A percentile compares a stretch with the other conserved stretches of the same genome.
These are phyloP conservation scores for Centropus unirufus DNA, from an alignment of 2,113 vertebrate species.

Conservation along the genomic window DNA sequence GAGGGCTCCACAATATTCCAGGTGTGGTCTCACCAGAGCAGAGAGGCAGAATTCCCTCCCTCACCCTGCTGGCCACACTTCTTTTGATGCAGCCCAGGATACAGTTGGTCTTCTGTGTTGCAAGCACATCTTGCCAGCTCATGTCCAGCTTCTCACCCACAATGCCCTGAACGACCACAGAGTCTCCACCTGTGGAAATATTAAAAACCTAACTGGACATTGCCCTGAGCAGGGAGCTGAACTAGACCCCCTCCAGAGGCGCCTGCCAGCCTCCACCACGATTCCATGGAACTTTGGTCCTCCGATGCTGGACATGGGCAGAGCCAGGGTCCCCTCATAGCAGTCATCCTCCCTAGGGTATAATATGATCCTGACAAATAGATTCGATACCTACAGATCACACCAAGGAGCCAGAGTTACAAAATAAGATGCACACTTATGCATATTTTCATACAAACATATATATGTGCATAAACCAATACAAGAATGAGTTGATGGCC, in stretches of 20 bases:
- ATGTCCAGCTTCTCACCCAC: no score
- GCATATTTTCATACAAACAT: neutral
- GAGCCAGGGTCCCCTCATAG: neutral
- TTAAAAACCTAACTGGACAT: neutral
- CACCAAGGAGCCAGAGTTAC: neutral
- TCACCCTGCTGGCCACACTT: no score
- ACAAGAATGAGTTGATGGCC: neutral
- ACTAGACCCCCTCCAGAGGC: neutral
- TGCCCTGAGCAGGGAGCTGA: neutral
- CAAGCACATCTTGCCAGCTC: no score
- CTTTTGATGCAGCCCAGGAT: no score
- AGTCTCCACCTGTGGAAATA: accelerated
- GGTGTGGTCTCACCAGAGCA: no score
- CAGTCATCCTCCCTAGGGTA: neutral
- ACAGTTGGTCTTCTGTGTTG: no score
- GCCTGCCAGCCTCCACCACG: accelerated
- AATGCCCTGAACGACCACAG: accelerated
- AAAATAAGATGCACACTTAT: neutral
- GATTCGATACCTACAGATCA: neutral
- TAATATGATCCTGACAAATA: neutral
- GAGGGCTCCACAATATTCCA: no score
- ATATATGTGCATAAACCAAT: neutral
- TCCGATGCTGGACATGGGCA: neutral
- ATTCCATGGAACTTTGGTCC: neutral
- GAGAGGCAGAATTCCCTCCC: no score